Base-by-base conservation (phyloP, 2,113 vertebrate genomes). In the Caracal caracal region DNA sequence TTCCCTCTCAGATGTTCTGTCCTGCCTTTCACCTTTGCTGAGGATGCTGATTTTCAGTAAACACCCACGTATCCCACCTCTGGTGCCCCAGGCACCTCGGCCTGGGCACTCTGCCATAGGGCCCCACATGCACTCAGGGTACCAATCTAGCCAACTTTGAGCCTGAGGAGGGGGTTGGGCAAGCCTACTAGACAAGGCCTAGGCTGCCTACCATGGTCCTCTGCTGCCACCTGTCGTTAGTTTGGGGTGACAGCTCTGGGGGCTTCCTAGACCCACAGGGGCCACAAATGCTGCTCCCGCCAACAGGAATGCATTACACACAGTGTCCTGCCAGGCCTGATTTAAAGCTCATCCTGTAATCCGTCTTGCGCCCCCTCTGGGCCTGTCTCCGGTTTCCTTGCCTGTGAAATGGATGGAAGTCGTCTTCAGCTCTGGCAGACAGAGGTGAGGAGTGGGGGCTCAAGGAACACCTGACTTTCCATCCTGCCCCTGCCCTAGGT, bases 211-310 rank as follows among this genome's bases (percentile, higher is more conserved):
- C 87, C 16, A 30, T 65, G 47, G 71, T 97, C 94, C 93, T 98
- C 88, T 98, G 93, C 97, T 98, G 98, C 98, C 97, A 98, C 82
- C 98, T 98, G 92, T 96, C n/a, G 97, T 91, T 96, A 65, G 65
- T 59, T 11, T 4, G 6, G 22, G 78, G 53, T 88, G 79, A 93
- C 70, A 26, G 4, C 76, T 88, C 49, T 66, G 26, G 66, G 61
- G 88, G 53, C 61, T 90, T 79, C 68, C 78, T 97, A 76, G 59
- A 40, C 68, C 68, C 70, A 95, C 26, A 35, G 87, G 91, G 56
- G 59, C 91, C 92, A 82, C 22, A 15, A 94, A 93, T 2, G 53
- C 47, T 73, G 53, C 70, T 97, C 93, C 76, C 0, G 26, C 92
- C 94, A 97, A 97, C 88, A 97, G 94, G 97, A 97, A 97, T 97